These are phyloP conservation scores for Lerista edwardsae DNA, from an alignment of 2,797 vertebrate species.

Conservation along the genomic window DNA sequence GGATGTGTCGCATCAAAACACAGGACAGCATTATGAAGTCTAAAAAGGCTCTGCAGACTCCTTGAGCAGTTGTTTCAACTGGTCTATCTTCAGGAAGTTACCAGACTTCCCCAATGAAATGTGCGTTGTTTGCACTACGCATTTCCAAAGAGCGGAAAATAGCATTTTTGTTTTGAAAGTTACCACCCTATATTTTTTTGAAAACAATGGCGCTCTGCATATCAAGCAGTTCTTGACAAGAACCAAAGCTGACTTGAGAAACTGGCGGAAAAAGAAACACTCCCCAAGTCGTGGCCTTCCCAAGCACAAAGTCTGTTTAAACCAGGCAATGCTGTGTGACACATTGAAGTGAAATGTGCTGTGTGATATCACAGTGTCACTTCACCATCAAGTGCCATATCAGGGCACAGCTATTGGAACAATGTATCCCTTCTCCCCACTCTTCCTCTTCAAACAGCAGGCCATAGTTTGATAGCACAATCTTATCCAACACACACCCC, in stretches of 20 bases:
- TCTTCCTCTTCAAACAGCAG: background rate
- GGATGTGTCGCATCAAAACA: conserved; percentile 56
- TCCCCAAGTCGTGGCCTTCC: conserved; percentile 19
- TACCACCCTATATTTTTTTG: conserved; percentile 33
- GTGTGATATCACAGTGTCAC: background rate
- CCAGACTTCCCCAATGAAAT: conserved; percentile 45
- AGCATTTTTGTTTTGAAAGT: conserved; percentile 53
- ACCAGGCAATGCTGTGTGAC: conserved; percentile 21
- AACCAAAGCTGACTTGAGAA: conserved; percentile 54
- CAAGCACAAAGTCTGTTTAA: conserved; percentile 28
- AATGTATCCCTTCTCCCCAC: background rate
- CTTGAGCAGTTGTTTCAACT: conserved; percentile 54
- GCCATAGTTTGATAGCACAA: background rate
- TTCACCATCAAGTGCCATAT: background rate
- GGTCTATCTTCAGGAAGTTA: conserved; percentile 40
- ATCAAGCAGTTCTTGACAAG: conserved; percentile 42
- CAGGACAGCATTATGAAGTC: conserved; percentile 38
- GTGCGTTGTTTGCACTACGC: conserved; percentile 57
- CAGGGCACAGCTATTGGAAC: background rate
- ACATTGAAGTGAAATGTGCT: conserved; percentile 40
- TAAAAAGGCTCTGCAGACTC: conserved; percentile 57
- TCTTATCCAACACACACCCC: no score
- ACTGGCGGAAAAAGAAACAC: conserved; percentile 33
- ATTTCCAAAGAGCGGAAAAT: conserved; percentile 44
- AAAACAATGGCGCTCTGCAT: no score